Evolutionary conservation across 2,888 invertebrate genomes (phyloP).

Genomic region (Cryptus armator): DNA sequence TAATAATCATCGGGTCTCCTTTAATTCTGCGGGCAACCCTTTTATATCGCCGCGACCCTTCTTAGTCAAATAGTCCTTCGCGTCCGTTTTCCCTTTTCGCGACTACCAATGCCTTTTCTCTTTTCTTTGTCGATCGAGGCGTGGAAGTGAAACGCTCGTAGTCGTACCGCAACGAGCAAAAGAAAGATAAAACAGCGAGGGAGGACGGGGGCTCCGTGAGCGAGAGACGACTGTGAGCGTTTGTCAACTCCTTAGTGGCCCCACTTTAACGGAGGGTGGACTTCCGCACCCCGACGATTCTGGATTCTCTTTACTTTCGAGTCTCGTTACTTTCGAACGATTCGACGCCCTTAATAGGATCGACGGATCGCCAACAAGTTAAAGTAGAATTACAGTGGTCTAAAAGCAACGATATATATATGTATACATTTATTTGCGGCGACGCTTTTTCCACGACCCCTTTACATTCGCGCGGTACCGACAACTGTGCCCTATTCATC

Average conservation of each 20-base stretch:
- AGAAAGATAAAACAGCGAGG: slow-evolving; percentile 56
- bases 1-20: slow-evolving; percentile 81
- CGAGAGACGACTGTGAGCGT: slow-evolving; percentile 55
- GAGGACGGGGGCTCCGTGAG: slow-evolving; percentile 57
- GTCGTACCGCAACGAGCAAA: slow-evolving; percentile 42
- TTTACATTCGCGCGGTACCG: slow-evolving; percentile 1
- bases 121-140: slow-evolving; percentile 46
- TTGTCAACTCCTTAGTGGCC: slow-evolving; percentile 70
- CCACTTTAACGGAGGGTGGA: slow-evolving; percentile 56
- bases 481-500: slow-evolving; percentile 48
- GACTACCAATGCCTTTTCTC: slow-evolving; percentile 61
- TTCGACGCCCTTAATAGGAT: slow-evolving; percentile 70
- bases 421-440: neutral
- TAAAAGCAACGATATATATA: slow-evolving; percentile 29
- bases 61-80: slow-evolving; percentile 79
- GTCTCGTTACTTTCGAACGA: slow-evolving; percentile 68
- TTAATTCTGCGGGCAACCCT: slow-evolving; percentile 81
- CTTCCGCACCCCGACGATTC: slow-evolving; percentile 35
- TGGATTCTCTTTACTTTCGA: slow-evolving; percentile 43
- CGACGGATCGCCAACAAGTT: slow-evolving; percentile 70
- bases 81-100: slow-evolving; percentile 55
- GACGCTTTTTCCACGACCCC: neutral
- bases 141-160: slow-evolving; percentile 52
- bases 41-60: slow-evolving; percentile 79
- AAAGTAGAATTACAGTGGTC: slow-evolving; percentile 66